Base-by-base conservation (phyloP, 2,797 vertebrate genomes). In the Tachyglossus aculeatus region DNA sequence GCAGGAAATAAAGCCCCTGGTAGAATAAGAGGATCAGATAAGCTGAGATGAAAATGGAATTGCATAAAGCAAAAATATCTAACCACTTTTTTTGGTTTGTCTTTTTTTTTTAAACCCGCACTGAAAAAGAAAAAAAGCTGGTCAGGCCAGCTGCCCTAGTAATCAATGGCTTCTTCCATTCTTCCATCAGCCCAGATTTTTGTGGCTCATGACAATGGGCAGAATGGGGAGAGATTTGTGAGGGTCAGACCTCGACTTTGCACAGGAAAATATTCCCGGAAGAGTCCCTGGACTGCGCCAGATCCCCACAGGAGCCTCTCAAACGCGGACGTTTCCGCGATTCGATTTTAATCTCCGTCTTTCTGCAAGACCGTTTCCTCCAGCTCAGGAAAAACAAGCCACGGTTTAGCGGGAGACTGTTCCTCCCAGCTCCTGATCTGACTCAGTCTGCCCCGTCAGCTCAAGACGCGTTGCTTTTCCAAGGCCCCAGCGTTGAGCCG, bases 1-100 rank as follows among this genome's bases (percentile, higher is more conserved):
- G 54, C 24, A 87, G 82, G 80, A 86, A 89, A 88, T 60, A 83
- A 87, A 88, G 80, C 77, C 83, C 75, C 63, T 3, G 24, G 50
- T 67, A 72, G 87, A 83, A 80, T 58, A 43, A 86, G 71, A 40
- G 47, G 82, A 88, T 88, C 85, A 87, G 88, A 86, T 85, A 87
- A 86, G 70, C 34, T 1, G 1, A 47, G 47, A 66, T 64, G 27
- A 80, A 85, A 86, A 82, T 4, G 69, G 80, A 72, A 71, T 19
- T 29, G 76, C 67, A 16, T 33, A 9, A 58, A 73, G 74, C 44
- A 39, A 80, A 82, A 88, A 69, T 54, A 78, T 72, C 73, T 67
- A 11, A 51, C 67, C 52, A 66, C 27, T 40, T 31, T 7, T 29
- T 29, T 5, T 39, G 39, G 31, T 16, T 45, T 14, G n/a, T 14